phyloP scores from a whole-genome alignment of 2,888 invertebrate genomes.

The Mesorhabditis spiculigera region DNA sequence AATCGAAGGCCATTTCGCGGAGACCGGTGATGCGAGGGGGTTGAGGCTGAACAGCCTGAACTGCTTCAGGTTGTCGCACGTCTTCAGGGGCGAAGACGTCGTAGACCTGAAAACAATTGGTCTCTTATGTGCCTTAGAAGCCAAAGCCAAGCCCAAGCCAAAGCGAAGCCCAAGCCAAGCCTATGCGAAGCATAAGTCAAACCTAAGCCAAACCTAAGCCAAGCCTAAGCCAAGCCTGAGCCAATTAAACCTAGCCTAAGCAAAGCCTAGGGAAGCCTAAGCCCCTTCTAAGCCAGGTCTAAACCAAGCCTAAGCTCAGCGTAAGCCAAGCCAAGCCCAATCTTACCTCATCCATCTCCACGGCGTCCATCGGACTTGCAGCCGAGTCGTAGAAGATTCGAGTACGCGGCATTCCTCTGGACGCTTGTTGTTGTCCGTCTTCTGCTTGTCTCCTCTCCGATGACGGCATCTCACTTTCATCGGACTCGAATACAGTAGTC shows the following conservation, averaged over 20 bases:
- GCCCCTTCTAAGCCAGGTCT: no score
- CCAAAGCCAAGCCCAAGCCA: no score
- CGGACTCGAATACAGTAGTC: slow-evolving; percentile 56
- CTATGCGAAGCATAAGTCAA: no score
- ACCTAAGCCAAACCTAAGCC: no score
- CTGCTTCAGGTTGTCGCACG: neutral
- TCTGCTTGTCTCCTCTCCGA: slow-evolving; percentile 16
- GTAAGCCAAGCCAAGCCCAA: no score
- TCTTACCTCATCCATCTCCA: slow-evolving; percentile 35
- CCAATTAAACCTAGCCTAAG: no score
- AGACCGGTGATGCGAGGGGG: neutral
- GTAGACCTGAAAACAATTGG: slow-evolving; percentile 11
- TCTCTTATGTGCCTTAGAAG: no score
- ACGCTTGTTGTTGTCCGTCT: neutral
- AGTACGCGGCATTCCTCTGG: neutral
- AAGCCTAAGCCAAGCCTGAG: no score
- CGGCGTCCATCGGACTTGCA: slow-evolving; percentile 19
- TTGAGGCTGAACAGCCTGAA: neutral
- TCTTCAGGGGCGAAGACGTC: slow-evolving; percentile 20
- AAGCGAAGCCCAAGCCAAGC: no score
- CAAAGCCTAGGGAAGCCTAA: no score
- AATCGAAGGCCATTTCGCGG: slow-evolving; percentile 24
- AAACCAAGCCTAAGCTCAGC: no score
- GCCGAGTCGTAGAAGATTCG: neutral
- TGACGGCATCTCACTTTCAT: slow-evolving; percentile 31